Evolutionary conservation across 2,113 vertebrate species (phyloP).

Genomic region (Festucalex cinctus): DNA sequence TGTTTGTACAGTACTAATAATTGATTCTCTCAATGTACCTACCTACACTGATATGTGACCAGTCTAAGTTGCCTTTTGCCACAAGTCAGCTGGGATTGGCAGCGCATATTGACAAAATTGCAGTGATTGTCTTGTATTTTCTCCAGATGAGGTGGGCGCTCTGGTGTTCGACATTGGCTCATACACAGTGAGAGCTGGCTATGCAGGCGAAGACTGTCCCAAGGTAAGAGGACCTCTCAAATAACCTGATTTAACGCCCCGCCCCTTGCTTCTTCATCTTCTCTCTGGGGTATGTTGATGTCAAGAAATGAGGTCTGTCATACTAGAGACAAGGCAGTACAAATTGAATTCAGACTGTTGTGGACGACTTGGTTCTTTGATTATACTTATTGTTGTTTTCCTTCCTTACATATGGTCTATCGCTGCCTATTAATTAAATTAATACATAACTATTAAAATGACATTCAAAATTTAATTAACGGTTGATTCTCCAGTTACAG

Average conservation of each 20-base stretch:
- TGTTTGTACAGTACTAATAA: neutral
- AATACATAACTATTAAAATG: neutral
- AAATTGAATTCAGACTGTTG: slow-evolving; percentile 47
- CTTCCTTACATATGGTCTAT: neutral
- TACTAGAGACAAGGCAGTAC: slow-evolving; percentile 37
- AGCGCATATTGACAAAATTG: neutral
- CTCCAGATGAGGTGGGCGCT: slow-evolving; percentile 94
- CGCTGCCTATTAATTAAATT: neutral
- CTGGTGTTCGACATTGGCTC: slow-evolving; percentile 98
- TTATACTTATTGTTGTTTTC: neutral
- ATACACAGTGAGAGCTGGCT: slow-evolving; percentile 94
- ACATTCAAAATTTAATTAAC: neutral
- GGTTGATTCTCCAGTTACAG: neutral
- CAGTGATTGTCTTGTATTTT: slow-evolving; percentile 13
- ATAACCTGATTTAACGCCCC: slow-evolving; percentile 41
- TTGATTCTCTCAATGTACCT: neutral
- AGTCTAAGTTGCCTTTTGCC: neutral
- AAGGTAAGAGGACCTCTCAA: slow-evolving; percentile 77
- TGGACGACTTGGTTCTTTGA: slow-evolving; percentile 18
- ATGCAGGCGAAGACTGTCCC: slow-evolving; percentile 97
- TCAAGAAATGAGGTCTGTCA: slow-evolving; percentile 49
- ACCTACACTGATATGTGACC: neutral
- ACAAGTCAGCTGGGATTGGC: neutral
- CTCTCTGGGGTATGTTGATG: slow-evolving; percentile 21
- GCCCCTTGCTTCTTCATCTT: slow-evolving; percentile 24